These are phyloP conservation scores for Diabrotica balteata DNA, from an alignment of 2,888 invertebrate species.

Conservation along the genomic window DNA sequence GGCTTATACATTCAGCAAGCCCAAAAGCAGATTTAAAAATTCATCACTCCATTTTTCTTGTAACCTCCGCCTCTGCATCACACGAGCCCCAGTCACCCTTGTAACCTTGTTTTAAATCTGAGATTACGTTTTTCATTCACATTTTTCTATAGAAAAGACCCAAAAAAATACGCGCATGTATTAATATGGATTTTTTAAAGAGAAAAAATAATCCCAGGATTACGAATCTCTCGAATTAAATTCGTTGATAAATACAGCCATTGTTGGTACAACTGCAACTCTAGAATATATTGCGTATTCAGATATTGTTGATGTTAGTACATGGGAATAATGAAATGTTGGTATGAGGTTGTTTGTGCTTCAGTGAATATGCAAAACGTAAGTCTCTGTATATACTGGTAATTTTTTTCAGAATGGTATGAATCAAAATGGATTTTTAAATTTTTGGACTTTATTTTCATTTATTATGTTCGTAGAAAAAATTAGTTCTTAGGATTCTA, in stretches of 20 bases:
- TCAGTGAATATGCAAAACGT: no score
- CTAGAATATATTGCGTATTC: conserved; percentile 2
- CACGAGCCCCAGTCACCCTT: neutral
- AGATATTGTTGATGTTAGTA: neutral
- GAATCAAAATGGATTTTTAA: no score
- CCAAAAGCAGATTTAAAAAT: neutral
- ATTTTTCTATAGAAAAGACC: conserved; percentile 1
- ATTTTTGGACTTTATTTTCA: no score
- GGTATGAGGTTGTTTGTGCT: no score
- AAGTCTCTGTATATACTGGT: no score
- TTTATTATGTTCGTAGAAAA: no score
- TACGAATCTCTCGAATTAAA: conserved; percentile 5
- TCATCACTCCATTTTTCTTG: neutral
- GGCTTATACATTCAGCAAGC: no score
- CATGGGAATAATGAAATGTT: no score
- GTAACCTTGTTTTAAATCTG: conserved; percentile 7
- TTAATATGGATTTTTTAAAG: conserved; percentile 7
- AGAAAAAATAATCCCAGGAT: conserved; percentile 5
- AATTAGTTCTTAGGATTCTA: no score
- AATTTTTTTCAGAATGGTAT: no score
- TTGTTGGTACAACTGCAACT: neutral
- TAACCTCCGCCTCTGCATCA: neutral
- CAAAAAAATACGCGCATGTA: conserved; percentile 4
- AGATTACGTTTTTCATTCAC: conserved; percentile 11
- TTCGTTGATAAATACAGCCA: conserved; percentile 4